Evolutionary conservation across 1,140 invertebrate genomes (phyloP).

Genomic region (Helicoverpa zea): DNA sequence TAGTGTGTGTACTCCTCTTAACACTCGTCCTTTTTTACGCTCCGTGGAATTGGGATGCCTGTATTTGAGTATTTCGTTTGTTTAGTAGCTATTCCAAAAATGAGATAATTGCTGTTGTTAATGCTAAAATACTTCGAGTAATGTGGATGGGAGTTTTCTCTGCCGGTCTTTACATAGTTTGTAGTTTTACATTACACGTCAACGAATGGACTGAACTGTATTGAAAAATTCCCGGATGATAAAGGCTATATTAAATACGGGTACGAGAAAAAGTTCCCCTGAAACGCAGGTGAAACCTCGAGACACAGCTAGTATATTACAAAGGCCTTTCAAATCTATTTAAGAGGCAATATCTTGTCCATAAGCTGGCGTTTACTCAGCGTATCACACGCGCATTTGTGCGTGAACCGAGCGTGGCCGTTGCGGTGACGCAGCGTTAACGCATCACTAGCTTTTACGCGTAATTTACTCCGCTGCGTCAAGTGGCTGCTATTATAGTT

Average conservation of each 20-base stretch:
- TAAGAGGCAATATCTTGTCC: too few relatives aligned
- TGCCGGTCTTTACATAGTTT: background rate
- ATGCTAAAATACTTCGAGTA: background rate
- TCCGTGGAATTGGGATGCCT: background rate
- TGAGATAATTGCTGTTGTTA: slow-evolving; percentile 6
- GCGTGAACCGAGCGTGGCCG: background rate
- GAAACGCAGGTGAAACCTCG: too few relatives aligned
- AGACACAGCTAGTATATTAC: too few relatives aligned
- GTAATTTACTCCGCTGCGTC: slow-evolving; percentile 15
- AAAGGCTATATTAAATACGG: too few relatives aligned
- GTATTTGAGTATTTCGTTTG: background rate
- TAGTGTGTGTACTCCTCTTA: background rate
- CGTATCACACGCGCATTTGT: slow-evolving; percentile 2
- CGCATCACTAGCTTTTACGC: background rate
- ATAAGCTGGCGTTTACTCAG: background rate
- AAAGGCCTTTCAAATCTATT: too few relatives aligned
- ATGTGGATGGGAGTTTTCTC: background rate
- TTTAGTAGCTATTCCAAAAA: background rate
- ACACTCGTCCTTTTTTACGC: background rate
- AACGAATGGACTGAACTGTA: too few relatives aligned
- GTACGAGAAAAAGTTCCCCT: too few relatives aligned
- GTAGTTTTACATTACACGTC: too few relatives aligned
- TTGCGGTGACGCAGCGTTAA: slow-evolving; percentile 14
- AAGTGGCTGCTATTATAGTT: too few relatives aligned
- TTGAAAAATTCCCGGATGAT: too few relatives aligned